Evolutionary conservation across 1,140 invertebrate genomes (phyloP).

Genomic region (Arctopsyche grandis): DNA sequence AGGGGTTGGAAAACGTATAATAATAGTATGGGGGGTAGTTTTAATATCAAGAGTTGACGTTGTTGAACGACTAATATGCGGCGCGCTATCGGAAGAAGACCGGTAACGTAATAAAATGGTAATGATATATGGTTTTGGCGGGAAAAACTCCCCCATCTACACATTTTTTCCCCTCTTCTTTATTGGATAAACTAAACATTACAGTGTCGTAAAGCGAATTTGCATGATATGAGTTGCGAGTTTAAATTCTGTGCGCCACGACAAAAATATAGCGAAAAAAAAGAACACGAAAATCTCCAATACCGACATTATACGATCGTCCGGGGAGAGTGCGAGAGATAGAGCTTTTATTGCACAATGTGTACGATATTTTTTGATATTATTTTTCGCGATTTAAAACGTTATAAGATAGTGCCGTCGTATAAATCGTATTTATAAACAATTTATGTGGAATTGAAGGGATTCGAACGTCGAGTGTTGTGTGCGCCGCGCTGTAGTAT

Average conservation of each 20-base stretch:
- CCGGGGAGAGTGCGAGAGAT: not conserved
- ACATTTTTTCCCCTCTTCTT: constrained; percentile 28
- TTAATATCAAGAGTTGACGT: constrained; percentile 18
- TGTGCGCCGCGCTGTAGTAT: too few relatives aligned
- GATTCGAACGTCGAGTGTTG: too few relatives aligned
- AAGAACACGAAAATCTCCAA: not conserved
- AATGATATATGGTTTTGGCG: constrained; percentile 42
- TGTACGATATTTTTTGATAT: not conserved
- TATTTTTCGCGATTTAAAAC: not conserved
- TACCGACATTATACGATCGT: not conserved
- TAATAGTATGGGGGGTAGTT: not conserved
- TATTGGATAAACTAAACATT: constrained; percentile 51
- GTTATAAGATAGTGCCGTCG: too few relatives aligned
- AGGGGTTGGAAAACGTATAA: too few relatives aligned
- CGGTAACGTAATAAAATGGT: constrained; percentile 47
- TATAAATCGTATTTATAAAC: too few relatives aligned
- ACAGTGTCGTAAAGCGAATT: constrained; percentile 48
- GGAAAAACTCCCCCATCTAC: constrained; percentile 23
- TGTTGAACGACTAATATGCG: constrained; percentile 35
- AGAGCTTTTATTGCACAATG: not conserved
- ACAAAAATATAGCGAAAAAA: not conserved
- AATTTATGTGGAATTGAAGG: too few relatives aligned
- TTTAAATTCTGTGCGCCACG: constrained; percentile 18
- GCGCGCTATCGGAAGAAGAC: constrained; percentile 25
- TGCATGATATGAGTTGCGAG: constrained; percentile 48